Base-by-base conservation (phyloP, 2,113 vertebrate genomes). In the Ia io region DNA sequence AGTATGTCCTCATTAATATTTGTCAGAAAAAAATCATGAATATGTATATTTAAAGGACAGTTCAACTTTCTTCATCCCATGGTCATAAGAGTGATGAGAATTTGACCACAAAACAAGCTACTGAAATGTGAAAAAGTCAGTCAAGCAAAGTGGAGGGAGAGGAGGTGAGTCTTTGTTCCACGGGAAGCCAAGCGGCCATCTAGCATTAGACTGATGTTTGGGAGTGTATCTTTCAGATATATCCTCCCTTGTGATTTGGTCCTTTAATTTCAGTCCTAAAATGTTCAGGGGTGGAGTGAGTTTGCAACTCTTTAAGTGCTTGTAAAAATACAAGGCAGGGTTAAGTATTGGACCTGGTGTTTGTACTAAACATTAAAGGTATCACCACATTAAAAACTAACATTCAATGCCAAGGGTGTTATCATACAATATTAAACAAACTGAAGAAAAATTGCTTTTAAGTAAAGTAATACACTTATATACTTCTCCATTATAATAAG, bases 111-210 rank as follows among this genome's bases (percentile, higher is more conserved):
- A 90, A 49, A 67, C n/a, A 84, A n/a, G 65, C 6, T 87, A 59
- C 1, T 80, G 59, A 93, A 82, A 93, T 71, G 37, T 91, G 76
- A 76, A 91, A 93, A 90, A 84, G 4, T 87, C 84, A 90, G 16
- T 84, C 86, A 92, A 53, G 16, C 32, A 22, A 74, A 76, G 84
- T 2, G 9, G 51, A 90, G 42, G 32, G 3, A 37, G 9, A 30
- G 3, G 4, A 56, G 6, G 12, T 23, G 23, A 5, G 47, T 28
- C 20, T 83, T 90, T 56, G 42, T 89, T 69, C 59, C 30, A 0
- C 3, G 17, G 30, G 37, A 79, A 91, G 71, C 30, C 17, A 65
- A 92, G 59, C 20, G 22, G 42, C n/a, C 22, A 22, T 69, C 77
- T 40, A 53, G 67, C 90, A 67, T 5, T 56, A 12, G 37, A 82